Evolutionary conservation across 2,888 invertebrate species (phyloP).

Genomic region (Leucophenga maculata): DNA sequence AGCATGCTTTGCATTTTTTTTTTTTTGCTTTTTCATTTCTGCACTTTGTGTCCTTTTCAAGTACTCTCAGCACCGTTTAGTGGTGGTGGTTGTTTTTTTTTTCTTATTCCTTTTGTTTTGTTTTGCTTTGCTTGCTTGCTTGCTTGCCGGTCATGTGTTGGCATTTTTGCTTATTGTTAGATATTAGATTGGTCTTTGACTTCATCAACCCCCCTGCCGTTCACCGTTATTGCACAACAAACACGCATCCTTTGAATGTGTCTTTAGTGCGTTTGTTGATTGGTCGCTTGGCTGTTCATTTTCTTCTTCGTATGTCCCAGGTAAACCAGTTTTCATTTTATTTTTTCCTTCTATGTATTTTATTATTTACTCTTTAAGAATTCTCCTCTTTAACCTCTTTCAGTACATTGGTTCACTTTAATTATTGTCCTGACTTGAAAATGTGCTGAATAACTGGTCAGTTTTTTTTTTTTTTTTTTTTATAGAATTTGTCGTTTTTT

Average conservation of each 20-base stretch:
- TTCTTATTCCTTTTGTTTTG: constrained; percentile 21
- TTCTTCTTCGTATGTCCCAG: constrained; percentile 40
- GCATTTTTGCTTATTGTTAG: constrained; percentile 9
- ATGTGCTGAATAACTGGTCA: constrained; percentile 43
- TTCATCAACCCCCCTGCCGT: background rate
- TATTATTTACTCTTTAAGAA: background rate
- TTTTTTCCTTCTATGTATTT: constrained; percentile 1
- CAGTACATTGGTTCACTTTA: constrained; percentile 44
- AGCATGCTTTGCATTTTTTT: constrained; percentile 35
- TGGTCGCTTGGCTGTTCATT: constrained; percentile 31
- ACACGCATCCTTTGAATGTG: background rate
- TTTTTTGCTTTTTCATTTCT: constrained; percentile 10
- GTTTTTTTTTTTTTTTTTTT: no score
- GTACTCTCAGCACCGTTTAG: background rate
- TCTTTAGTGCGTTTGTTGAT: constrained; percentile 8
- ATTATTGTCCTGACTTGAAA: constrained; percentile 39
- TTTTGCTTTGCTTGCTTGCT: background rate
- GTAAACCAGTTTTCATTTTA: constrained; percentile 13
- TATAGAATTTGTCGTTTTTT: constrained; percentile 31
- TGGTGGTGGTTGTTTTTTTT: constrained; percentile 12
- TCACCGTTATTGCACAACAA: background rate
- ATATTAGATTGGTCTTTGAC: constrained; percentile 23
- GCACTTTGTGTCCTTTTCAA: background rate
- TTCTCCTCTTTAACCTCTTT: constrained; percentile 21
- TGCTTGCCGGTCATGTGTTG: background rate